phyloP scores from a whole-genome alignment of 2,888 invertebrate genomes.

The Hypsopygia costalis region DNA sequence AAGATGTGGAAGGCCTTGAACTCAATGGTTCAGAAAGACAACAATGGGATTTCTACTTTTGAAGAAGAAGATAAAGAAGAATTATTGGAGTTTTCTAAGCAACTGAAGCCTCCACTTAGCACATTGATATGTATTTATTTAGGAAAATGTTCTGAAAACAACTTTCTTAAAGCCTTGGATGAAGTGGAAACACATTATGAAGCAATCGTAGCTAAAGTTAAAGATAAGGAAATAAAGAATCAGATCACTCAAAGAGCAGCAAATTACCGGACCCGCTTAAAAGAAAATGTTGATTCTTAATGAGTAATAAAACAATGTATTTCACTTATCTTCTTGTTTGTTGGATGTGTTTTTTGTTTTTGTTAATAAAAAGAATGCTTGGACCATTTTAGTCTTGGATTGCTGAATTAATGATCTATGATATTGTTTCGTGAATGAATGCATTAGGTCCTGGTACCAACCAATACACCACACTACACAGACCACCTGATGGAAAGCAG shows the following conservation, averaged over 20 bases:
- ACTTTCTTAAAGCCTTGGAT: constrained; percentile 46
- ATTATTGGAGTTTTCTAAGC: constrained; percentile 38
- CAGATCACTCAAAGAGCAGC: constrained; percentile 41
- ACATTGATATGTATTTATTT: constrained; percentile 52
- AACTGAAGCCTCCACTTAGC: constrained; percentile 48
- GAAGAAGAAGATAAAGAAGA: constrained; percentile 50
- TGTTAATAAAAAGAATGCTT: too few relatives aligned
- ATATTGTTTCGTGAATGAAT: too few relatives aligned
- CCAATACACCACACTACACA: too few relatives aligned
- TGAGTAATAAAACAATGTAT: background rate
- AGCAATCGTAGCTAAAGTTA: constrained; percentile 39
- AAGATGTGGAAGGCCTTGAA: constrained; percentile 56
- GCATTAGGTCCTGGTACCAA: too few relatives aligned
- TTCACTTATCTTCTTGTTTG: background rate
- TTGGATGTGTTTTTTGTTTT: too few relatives aligned
- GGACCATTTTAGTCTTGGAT: too few relatives aligned
- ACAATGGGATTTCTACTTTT: constrained; percentile 41
- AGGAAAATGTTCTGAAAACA: constrained; percentile 45
- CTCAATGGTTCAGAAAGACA: constrained; percentile 35
- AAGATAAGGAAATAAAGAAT: constrained; percentile 34
- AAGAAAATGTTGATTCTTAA: constrained; percentile 44
- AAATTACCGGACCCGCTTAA: constrained; percentile 49
- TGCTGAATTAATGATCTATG: too few relatives aligned
- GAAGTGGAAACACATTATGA: constrained; percentile 45
- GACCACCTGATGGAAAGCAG: too few relatives aligned